Percentiles rank a stretch among this genome's conserved stretches.
phyloP scores from a whole-genome alignment of 2,113 vertebrate species.

The Rhagologus leucostigma region DNA sequence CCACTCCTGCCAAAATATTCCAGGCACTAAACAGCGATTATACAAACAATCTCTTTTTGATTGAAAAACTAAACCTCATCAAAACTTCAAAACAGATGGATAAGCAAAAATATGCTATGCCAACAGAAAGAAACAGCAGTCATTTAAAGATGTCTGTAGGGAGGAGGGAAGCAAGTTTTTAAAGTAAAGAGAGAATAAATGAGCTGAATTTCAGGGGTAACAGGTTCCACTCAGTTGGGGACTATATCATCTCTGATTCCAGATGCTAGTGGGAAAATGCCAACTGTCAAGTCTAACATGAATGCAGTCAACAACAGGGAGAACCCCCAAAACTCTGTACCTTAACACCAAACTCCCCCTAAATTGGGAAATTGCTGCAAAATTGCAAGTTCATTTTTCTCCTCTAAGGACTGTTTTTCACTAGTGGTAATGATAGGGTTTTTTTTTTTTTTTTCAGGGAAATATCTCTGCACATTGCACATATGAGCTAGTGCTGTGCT shows the following conservation, averaged over 20 bases:
- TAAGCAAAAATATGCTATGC: slow-evolving; percentile 43
- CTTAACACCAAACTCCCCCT: neutral
- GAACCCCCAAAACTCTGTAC: neutral
- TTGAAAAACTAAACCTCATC: slow-evolving; percentile 49
- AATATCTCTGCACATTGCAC: slow-evolving; percentile 39
- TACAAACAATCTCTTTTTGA: slow-evolving; percentile 46
- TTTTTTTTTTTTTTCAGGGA: neutral
- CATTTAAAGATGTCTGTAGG: slow-evolving; percentile 24
- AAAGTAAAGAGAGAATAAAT: slow-evolving; percentile 4
- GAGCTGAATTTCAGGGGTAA: slow-evolving; percentile 39
- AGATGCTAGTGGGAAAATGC: neutral
- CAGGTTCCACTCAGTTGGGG: neutral
- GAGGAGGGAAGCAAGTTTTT: neutral
- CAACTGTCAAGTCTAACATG: neutral
- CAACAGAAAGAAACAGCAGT: slow-evolving; percentile 46
- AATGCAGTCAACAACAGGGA: neutral
- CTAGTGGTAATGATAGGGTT: neutral
- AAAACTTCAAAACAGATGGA: slow-evolving; percentile 61
- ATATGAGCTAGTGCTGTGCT: slow-evolving; percentile 40
- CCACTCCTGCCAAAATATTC: slow-evolving; percentile 18
- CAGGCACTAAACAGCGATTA: slow-evolving; percentile 28
- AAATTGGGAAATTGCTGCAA: neutral
- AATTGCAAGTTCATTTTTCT: slow-evolving; percentile 13
- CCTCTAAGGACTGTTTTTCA: slow-evolving; percentile 4
- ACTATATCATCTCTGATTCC: neutral